Base-by-base conservation (phyloP, 2,113 vertebrate species). In the Corythoichthys haematopterus region DNA sequence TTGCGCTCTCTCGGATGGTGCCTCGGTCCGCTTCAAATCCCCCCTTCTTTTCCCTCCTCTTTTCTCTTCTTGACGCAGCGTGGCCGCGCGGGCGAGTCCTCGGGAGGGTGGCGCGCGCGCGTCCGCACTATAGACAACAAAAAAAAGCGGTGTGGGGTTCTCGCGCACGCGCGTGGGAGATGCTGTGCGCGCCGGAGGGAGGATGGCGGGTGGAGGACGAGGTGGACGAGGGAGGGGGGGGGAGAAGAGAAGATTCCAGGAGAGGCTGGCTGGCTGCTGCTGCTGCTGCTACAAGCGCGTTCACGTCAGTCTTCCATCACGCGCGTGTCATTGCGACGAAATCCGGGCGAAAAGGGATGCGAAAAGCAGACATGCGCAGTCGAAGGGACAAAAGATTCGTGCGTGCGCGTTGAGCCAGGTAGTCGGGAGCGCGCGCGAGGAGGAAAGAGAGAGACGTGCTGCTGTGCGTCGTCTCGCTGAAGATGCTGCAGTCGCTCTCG, bases 401-500 rank as follows among this genome's bases (percentile, higher is more conserved):
- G 36, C 61, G 61, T 63, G 43, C 57, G 81, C 70, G 70, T 66
- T 59, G 72, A 71, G 70, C 68, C 61, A 40, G 64, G 82, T 55
- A 73, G 51, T 89, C 87, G 82, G 76, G 67, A 79, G 76, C 77
- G 70, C 66, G 77, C 74, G 83, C 73, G 69, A 74, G 74, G 66
- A 83, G 79, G 70, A 51, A 78, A 79, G 78, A 79, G 70, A 87
- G 68, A 78, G 78, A 73, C 70, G 78, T 66, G 78, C 77, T 70
- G 57, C 79, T 76, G 85, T 80, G 88, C 80, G 83, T 68, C 66
- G 74, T 84, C 75, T 86, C 81, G 84, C 67, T 80, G 85, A 90
- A 91, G 92, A 92, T 93, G 92, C 91, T 92, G 91, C 89, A 89
- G 89, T 89, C 87, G 43, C 60, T 33, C 43, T 62, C 60, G 80